phyloP scores from a whole-genome alignment of 2,797 vertebrate species.

The Peromyscus aztecus region DNA sequence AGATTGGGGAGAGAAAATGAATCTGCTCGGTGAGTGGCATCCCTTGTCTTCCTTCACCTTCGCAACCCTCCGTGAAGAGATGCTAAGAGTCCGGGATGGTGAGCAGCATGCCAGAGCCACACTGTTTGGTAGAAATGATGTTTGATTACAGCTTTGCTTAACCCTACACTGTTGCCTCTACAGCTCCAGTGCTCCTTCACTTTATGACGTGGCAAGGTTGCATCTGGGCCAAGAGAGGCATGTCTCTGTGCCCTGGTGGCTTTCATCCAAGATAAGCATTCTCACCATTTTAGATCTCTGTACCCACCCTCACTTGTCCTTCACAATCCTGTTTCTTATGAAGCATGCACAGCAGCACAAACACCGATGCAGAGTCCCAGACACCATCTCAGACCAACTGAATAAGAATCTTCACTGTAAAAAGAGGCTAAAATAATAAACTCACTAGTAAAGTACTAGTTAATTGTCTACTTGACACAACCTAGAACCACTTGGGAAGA shows the following conservation, averaged over 20 bases:
- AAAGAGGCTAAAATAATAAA: background rate
- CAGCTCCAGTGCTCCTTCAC: background rate
- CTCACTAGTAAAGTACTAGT: background rate
- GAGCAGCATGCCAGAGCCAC: background rate
- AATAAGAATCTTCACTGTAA: background rate
- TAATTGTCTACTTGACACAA: background rate
- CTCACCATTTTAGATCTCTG: background rate
- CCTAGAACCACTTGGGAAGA: background rate
- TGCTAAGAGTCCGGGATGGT: background rate
- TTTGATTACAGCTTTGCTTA: background rate
- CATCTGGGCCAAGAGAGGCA: background rate
- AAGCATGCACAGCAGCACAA: accelerated
- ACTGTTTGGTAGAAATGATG: background rate
- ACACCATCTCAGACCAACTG: background rate
- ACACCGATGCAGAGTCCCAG: background rate
- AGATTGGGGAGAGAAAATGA: background rate
- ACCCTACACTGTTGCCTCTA: accelerated
- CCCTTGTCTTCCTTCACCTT: background rate
- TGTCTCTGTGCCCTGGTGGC: background rate
- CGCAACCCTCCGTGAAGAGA: background rate
- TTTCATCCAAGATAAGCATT: background rate
- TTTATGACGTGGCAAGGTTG: background rate
- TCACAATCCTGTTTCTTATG: background rate
- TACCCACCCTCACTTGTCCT: background rate
- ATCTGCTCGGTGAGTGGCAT: accelerated